These are phyloP conservation scores for Sycophila sp. DNA, from an alignment of 1,140 invertebrate genomes.

Conservation along the genomic window DNA sequence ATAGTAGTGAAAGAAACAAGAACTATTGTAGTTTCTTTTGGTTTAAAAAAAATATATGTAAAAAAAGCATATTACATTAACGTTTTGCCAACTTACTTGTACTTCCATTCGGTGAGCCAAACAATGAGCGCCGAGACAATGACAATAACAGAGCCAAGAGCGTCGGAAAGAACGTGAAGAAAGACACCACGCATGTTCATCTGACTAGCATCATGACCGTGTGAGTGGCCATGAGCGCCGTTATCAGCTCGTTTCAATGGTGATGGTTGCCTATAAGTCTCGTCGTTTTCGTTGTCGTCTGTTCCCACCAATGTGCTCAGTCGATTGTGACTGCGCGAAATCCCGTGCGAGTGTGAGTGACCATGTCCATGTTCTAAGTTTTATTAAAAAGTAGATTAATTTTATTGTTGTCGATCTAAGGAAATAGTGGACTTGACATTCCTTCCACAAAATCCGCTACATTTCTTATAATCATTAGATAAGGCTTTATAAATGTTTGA, in stretches of 20 bases:
- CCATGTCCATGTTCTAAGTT: slow-evolving; percentile 79
- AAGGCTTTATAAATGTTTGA: too few species aligned
- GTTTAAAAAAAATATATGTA: too few species aligned
- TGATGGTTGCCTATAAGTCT: slow-evolving; percentile 70
- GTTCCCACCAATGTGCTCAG: slow-evolving; percentile 73
- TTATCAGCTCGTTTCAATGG: slow-evolving; percentile 39
- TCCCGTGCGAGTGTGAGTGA: slow-evolving; percentile 79
- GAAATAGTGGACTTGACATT: slow-evolving; percentile 8
- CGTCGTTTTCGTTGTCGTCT: slow-evolving; percentile 85
- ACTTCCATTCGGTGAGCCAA: slow-evolving; percentile 86
- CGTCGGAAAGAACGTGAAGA: slow-evolving; percentile 96
- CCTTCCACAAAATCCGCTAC: too few species aligned
- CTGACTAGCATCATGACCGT: slow-evolving; percentile 75
- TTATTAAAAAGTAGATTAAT: too few species aligned
- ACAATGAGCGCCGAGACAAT: slow-evolving; percentile 92
- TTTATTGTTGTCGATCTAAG: too few species aligned
- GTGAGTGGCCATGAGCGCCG: neutral
- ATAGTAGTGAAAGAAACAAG: too few species aligned
- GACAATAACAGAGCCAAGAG: slow-evolving; percentile 95
- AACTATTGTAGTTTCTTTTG: too few species aligned
- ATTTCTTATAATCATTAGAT: too few species aligned
- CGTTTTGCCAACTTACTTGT: slow-evolving; percentile 63
- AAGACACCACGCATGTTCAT: slow-evolving; percentile 99
- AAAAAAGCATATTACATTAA: neutral
- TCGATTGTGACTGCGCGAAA: slow-evolving; percentile 71